Conservation (phyloP, 1,140 invertebrate species). For the Acromyrmex heyeri region DNA sequence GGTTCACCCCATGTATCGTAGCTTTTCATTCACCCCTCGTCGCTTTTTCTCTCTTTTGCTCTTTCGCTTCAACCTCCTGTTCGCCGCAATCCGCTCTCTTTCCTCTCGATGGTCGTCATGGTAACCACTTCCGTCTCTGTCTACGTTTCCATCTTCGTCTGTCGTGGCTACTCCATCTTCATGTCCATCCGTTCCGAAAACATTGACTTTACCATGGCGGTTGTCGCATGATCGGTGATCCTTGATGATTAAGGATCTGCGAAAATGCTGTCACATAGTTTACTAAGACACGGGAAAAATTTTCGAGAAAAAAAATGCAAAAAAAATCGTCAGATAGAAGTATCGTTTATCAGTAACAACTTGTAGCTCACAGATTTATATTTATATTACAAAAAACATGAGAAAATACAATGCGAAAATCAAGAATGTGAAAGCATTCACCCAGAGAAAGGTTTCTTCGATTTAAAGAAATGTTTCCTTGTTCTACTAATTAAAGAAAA, state of each 20-base stretch:
- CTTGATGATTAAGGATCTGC: slow-evolving; percentile 27
- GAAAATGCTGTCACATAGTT: background rate
- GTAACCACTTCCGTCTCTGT: slow-evolving; percentile 77
- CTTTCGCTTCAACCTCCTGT: slow-evolving; percentile 40
- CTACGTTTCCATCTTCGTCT: slow-evolving; percentile 65
- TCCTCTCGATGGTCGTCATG: slow-evolving; percentile 77
- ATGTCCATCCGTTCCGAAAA: slow-evolving; percentile 79
- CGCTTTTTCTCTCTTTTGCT: slow-evolving; percentile 40
- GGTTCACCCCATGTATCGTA: slow-evolving; percentile 55
- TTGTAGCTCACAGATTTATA: slow-evolving; percentile 18
- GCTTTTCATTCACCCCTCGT: slow-evolving; percentile 60
- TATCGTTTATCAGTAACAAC: background rate
- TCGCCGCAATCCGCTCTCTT: slow-evolving; percentile 61
- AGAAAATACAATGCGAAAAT: background rate
- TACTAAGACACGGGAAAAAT: background rate
- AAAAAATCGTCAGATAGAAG: background rate
- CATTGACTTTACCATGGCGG: slow-evolving; percentile 80
- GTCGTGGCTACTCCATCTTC: slow-evolving; percentile 65
- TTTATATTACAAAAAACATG: slow-evolving; percentile 22
- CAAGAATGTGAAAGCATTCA: background rate
- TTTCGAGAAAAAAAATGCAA: background rate
- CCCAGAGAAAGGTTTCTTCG: no score
- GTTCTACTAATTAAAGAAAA: no score
- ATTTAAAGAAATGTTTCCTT: no score
- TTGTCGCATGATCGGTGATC: slow-evolving; percentile 69